Evolutionary conservation across 2,797 vertebrate genomes (phyloP).

Genomic region (Scolopax bukidnonensis): DNA sequence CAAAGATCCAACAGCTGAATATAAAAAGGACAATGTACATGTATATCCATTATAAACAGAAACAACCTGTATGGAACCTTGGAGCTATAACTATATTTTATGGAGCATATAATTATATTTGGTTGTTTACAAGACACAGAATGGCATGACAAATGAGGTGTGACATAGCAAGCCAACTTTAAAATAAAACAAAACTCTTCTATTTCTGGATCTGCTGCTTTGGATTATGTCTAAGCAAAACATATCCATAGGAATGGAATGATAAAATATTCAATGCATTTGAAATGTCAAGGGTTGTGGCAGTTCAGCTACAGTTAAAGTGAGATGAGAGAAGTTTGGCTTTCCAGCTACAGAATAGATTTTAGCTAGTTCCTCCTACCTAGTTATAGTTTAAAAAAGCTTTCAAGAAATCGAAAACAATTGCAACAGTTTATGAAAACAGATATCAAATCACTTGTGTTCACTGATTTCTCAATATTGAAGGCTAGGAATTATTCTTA

Average conservation of each 20-base stretch:
- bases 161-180: constrained; percentile 58
- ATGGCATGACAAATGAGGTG: constrained; percentile 34
- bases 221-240: constrained; percentile 36
- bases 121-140: not conserved
- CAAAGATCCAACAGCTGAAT: not conserved
- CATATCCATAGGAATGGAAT: constrained; percentile 23
- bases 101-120: constrained; percentile 19
- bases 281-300: constrained; percentile 57
- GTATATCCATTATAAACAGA: not conserved
- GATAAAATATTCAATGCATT: constrained; percentile 50
- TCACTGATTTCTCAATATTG: not conserved
- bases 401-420: not conserved
- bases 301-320: constrained; percentile 21
- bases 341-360: not conserved
- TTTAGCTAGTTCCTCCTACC: not conserved
- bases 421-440: not conserved
- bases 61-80: not conserved
- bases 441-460: not conserved
- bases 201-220: constrained; percentile 50
- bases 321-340: not conserved
- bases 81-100: not conserved
- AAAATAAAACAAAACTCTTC: constrained; percentile 47
- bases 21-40: not conserved
- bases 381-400: not conserved
- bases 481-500: not conserved